Evolutionary conservation across 1,140 invertebrate genomes (phyloP).

Genomic region (Lysiphlebus fabarum): DNA sequence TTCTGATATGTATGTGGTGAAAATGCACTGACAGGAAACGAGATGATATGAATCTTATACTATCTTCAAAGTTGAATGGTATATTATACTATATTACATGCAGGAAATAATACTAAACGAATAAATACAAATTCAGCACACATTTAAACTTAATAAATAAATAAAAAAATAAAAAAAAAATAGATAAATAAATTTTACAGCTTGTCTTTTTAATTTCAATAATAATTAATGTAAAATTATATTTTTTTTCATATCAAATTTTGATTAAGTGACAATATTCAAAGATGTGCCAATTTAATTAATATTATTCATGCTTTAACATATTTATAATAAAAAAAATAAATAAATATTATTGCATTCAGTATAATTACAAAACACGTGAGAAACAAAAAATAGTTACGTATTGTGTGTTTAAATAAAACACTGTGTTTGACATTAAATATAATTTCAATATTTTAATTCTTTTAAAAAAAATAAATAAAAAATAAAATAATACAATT

Average conservation of each 20-base stretch:
- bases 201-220: too few species aligned
- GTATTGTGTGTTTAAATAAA: conserved; percentile 3
- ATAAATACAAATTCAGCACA: neutral
- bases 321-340: conserved; percentile 1
- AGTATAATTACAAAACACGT: neutral
- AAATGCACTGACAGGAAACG: conserved; percentile 13
- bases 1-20: too few species aligned
- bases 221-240: too few species aligned
- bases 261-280: too few species aligned
- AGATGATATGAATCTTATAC: conserved; percentile 4
- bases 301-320: conserved; percentile 16
- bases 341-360: conserved; percentile 2
- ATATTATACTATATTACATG: neutral
- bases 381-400: conserved; percentile 18
- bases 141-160: neutral
- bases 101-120: too few species aligned
- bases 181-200: too few species aligned
- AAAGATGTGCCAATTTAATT: neutral
- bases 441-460: conserved; percentile 20
- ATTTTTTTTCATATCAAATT: too few species aligned
- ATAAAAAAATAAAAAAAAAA: too few species aligned
- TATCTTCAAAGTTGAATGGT: conserved; percentile 6
- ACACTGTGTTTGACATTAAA: neutral
- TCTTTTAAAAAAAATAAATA: too few species aligned
- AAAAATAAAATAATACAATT: too few species aligned